Evolutionary conservation across 2,113 vertebrate genomes (phyloP).

Genomic region (Prionailurus bengalensis): DNA sequence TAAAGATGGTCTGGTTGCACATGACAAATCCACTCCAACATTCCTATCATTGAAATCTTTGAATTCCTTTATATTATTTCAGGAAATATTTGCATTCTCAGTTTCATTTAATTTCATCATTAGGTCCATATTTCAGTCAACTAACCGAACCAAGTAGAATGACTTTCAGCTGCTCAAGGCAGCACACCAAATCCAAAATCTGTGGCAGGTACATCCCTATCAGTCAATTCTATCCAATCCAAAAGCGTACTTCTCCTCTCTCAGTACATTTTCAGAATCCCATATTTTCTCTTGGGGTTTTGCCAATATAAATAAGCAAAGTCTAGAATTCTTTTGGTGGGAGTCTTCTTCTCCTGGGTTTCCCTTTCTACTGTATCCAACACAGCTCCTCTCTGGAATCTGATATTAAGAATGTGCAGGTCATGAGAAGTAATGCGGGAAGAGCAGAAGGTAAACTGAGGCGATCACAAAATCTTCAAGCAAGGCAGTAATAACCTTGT

Average conservation of each 20-base stretch:
- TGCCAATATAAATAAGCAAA: not conserved
- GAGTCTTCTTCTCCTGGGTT: not conserved
- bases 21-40: not conserved
- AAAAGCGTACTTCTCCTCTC: not conserved
- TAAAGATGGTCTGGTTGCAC: not conserved
- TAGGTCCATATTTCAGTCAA: conserved; percentile 23
- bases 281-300: not conserved
- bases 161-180: not conserved
- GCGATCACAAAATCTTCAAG: not conserved
- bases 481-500: not conserved
- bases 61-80: conserved; percentile 16
- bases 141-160: not conserved
- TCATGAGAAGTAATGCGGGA: not conserved
- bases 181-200: not conserved
- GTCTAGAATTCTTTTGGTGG: not conserved
- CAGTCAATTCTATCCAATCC: not conserved
- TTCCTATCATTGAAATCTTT: not conserved
- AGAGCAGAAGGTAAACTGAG: not conserved
- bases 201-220: too few species aligned
- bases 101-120: not conserved
- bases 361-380: not conserved
- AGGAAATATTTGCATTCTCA: not conserved
- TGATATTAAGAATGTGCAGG: not conserved
- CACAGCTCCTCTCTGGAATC: not conserved
- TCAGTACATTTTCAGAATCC: not conserved